A percentile compares a stretch with the other conserved stretches of the same genome.
These are phyloP conservation scores for Pantherophis guttatus DNA, from an alignment of 2,113 vertebrate species.

Conservation along the genomic window DNA sequence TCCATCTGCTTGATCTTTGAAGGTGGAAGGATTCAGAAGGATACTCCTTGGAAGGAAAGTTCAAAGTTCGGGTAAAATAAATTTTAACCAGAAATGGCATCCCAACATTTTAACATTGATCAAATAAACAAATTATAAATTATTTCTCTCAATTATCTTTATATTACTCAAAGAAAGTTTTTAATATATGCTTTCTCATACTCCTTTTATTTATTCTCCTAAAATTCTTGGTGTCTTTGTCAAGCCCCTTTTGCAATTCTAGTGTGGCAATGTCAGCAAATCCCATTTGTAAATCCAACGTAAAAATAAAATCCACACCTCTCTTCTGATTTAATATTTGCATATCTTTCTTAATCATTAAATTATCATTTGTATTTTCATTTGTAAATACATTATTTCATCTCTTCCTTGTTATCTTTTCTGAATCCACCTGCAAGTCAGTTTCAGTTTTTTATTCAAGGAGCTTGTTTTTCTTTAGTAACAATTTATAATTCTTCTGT, in stretches of 20 bases:
- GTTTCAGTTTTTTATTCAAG: neutral
- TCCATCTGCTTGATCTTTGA: neutral
- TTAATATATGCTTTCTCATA: too few relatives aligned
- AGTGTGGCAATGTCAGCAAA: neutral
- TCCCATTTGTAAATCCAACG: neutral
- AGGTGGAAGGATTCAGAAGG: neutral
- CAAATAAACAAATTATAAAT: neutral
- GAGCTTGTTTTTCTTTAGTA: neutral
- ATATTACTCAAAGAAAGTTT: neutral
- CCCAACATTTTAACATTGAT: neutral
- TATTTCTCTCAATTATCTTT: neutral
- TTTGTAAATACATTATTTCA: neutral
- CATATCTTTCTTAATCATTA: neutral
- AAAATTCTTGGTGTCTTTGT: neutral
- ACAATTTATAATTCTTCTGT: neutral
- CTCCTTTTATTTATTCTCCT: too few relatives aligned
- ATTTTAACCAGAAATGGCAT: neutral
- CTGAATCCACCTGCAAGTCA: neutral
- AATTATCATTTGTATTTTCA: neutral
- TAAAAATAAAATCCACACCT: neutral
- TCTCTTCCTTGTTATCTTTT: neutral
- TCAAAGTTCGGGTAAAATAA: neutral
- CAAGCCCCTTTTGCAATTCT: neutral
- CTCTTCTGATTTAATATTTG: neutral
- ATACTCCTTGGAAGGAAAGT: neutral